Percentiles rank a stretch among this genome's conserved stretches.
These are phyloP conservation scores for Vimba vimba DNA, from an alignment of 2,113 vertebrate species.

Conservation along the genomic window DNA sequence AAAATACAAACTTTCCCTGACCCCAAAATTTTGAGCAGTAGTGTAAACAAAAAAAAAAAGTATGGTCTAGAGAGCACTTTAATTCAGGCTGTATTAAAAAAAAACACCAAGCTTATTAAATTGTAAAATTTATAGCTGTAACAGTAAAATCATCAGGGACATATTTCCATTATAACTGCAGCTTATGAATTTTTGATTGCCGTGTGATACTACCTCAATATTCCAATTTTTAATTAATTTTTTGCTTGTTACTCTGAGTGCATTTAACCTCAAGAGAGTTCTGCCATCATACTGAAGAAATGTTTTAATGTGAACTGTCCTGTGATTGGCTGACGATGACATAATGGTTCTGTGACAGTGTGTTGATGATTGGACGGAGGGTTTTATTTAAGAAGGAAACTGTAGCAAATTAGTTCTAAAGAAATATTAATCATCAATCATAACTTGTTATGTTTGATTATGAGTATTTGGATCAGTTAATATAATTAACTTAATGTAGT, in stretches of 20 bases:
- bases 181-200: constrained; percentile 21
- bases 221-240: not conserved
- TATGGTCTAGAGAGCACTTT: not conserved
- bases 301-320: constrained; percentile 56
- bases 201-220: not conserved
- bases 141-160: not conserved
- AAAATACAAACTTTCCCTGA: too few relatives aligned
- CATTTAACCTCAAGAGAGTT: not conserved
- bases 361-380: constrained; percentile 63
- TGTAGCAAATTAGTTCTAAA: too few relatives aligned
- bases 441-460: too few relatives aligned
- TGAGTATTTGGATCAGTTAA: too few relatives aligned
- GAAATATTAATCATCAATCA: too few relatives aligned
- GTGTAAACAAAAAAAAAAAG: not conserved
- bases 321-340: constrained; percentile 76
- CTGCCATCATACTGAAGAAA: not conserved
- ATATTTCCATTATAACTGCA: not conserved
- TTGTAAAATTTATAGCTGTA: not conserved
- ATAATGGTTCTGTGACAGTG: constrained; percentile 69
- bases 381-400: constrained; percentile 69
- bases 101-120: not conserved
- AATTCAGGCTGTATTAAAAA: not conserved
- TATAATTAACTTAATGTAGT: too few relatives aligned
- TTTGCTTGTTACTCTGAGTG: not conserved
- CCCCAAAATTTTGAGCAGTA: not conserved